A percentile compares a stretch with the other conserved stretches of the same genome.
These are phyloP conservation scores for Chrysochloris asiatica DNA, from an alignment of 2,113 vertebrate species.

Conservation along the genomic window DNA sequence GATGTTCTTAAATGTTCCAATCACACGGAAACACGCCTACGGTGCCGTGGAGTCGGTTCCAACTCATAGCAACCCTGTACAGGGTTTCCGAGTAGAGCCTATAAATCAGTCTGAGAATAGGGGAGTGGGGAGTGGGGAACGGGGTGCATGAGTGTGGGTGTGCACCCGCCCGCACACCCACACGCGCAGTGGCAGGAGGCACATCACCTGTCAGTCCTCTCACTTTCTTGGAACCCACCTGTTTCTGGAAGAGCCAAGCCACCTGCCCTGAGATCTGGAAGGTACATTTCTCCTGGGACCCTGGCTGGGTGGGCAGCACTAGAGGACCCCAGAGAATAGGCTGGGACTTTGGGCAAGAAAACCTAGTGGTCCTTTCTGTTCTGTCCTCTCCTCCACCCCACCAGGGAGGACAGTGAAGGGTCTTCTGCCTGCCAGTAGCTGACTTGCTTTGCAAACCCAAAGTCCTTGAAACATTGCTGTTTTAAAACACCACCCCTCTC, in stretches of 20 bases:
- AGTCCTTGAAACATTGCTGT: no score
- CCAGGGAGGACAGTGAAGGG: accelerated
- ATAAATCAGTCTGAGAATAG: no score
- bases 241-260: background rate
- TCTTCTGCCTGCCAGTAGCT: background rate
- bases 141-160: conserved; percentile 52
- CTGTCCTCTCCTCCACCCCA: accelerated
- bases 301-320: background rate
- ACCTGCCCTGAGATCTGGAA: background rate
- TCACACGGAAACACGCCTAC: conserved; percentile 9
- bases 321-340: background rate
- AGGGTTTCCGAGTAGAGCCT: no score
- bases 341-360: conserved; percentile 1
- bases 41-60: no score
- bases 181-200: no score
- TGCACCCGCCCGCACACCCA: background rate
- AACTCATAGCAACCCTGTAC: no score
- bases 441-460: no score
- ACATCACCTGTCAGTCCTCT: background rate
- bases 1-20: no score
- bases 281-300: background rate
- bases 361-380: background rate
- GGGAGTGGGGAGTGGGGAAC: no score
- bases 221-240: background rate
- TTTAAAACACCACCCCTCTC: no score